phyloP scores from a whole-genome alignment of 2,888 invertebrate genomes.

The Operophtera brumata region DNA sequence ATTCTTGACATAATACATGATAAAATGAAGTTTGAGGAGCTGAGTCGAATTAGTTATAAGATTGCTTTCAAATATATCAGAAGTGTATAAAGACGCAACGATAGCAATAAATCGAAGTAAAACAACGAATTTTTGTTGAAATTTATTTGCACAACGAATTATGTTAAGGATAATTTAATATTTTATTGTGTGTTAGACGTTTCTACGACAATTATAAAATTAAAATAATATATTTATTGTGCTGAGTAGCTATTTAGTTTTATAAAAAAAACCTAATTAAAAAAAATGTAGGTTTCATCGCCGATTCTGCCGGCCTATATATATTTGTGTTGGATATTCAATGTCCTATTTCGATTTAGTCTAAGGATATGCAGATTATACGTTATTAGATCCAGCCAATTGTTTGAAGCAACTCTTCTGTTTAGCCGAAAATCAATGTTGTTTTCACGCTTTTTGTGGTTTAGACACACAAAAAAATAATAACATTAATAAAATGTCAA shows the following conservation, averaged over 20 bases:
- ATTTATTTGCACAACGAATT: slow-evolving; percentile 56
- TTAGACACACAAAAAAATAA: neutral
- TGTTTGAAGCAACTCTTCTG: slow-evolving; percentile 10
- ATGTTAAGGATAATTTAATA: slow-evolving; percentile 27
- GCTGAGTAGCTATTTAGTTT: slow-evolving; percentile 28
- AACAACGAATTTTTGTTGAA: slow-evolving; percentile 61
- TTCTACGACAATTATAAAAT: slow-evolving; percentile 10
- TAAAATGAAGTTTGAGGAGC: slow-evolving; percentile 15
- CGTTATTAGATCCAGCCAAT: slow-evolving; percentile 13
- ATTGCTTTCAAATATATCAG: slow-evolving; percentile 40
- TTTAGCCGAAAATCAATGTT: neutral
- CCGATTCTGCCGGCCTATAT: slow-evolving; percentile 11
- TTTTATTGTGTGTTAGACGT: slow-evolving; percentile 8
- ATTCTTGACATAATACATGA: slow-evolving; percentile 3
- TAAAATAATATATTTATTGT: slow-evolving; percentile 11
- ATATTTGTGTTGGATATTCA: slow-evolving; percentile 31
- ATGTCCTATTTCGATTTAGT: slow-evolving; percentile 23
- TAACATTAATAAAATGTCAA: no score
- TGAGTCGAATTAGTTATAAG: slow-evolving; percentile 37
- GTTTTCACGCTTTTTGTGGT: slow-evolving; percentile 1
- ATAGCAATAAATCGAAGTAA: slow-evolving; percentile 58
- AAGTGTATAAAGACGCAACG: slow-evolving; percentile 42
- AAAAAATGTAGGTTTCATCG: slow-evolving; percentile 19
- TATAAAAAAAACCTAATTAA: slow-evolving; percentile 16
- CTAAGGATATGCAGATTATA: slow-evolving; percentile 1